phyloP scores from a whole-genome alignment of 2,888 invertebrate species.

The Meganola albula region DNA sequence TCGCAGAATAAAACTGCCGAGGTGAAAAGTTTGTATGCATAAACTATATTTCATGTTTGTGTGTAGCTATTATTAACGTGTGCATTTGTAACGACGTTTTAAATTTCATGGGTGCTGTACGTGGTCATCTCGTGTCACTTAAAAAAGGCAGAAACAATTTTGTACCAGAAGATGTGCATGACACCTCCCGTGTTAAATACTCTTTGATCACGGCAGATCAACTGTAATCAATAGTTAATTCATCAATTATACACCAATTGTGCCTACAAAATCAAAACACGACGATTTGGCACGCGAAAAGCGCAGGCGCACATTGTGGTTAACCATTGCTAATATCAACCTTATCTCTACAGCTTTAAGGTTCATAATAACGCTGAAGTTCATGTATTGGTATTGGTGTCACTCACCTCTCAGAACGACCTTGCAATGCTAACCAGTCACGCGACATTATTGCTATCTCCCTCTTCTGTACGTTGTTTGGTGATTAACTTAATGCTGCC shows the following conservation, averaged over 20 bases:
- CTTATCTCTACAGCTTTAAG: slow-evolving; percentile 2
- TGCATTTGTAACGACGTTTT: no score
- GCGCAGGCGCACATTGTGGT: slow-evolving; percentile 34
- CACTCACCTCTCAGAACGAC: slow-evolving; percentile 68
- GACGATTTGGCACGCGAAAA: slow-evolving; percentile 58
- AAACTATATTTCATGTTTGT: no score
- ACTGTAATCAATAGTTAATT: slow-evolving; percentile 30
- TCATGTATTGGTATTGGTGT: slow-evolving; percentile 38
- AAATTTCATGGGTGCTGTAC: no score
- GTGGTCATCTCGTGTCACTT: no score
- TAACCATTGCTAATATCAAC: slow-evolving; percentile 18
- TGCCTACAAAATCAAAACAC: slow-evolving; percentile 47
- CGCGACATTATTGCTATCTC: slow-evolving; percentile 46
- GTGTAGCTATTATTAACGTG: no score
- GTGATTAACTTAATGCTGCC: slow-evolving; percentile 30
- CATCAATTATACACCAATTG: slow-evolving; percentile 55
- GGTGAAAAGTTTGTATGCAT: no score
- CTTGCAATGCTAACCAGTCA: slow-evolving; percentile 77
- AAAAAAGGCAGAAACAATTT: no score
- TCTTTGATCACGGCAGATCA: slow-evolving; percentile 33
- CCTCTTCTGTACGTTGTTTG: slow-evolving; percentile 26
- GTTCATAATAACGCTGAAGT: slow-evolving; percentile 10
- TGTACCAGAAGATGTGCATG: no score
- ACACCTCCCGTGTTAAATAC: no score
- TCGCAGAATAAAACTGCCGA: no score